These are phyloP conservation scores for Nephrocerus scutellatus DNA, from an alignment of 2,888 invertebrate genomes.

Conservation along the genomic window DNA sequence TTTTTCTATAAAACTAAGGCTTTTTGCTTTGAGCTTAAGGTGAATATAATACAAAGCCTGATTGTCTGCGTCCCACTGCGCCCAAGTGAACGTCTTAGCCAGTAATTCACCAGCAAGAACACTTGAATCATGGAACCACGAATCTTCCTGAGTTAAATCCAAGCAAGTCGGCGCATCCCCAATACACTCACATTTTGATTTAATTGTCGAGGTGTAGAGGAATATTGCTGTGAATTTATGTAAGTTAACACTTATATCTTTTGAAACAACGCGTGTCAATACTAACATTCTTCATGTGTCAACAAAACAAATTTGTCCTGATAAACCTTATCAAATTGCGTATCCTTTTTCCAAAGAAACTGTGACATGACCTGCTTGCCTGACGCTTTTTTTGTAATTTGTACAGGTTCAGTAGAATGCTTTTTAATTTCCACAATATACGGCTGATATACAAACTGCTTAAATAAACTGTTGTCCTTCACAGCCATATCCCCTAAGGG, in stretches of 20 bases:
- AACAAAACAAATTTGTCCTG: slow-evolving; percentile 65
- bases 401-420: slow-evolving; percentile 38
- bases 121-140: slow-evolving; percentile 53
- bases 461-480: too few species aligned
- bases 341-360: slow-evolving; percentile 51
- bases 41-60: slow-evolving; percentile 80
- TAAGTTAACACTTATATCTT: slow-evolving; percentile 1
- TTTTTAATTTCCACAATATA: slow-evolving; percentile 56
- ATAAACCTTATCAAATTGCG: slow-evolving; percentile 32
- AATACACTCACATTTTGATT: slow-evolving; percentile 31
- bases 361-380: slow-evolving; percentile 71
- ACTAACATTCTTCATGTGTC: slow-evolving; percentile 69
- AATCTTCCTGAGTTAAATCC: slow-evolving; percentile 29
- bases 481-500: slow-evolving; percentile 35
- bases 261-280: background rate
- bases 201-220: slow-evolving; percentile 43
- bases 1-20: slow-evolving; percentile 56
- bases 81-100: slow-evolving; percentile 73
- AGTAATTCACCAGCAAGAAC: slow-evolving; percentile 53
- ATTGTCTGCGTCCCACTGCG: slow-evolving; percentile 69
- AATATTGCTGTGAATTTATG: slow-evolving; percentile 35
- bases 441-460: slow-evolving; percentile 57
- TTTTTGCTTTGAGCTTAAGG: slow-evolving; percentile 62
- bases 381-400: slow-evolving; percentile 51
- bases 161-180: slow-evolving; percentile 15